Evolutionary conservation across 1,140 invertebrate genomes (phyloP), one percentile per base, ranked within the genome.

Genomic region (Tribolium castaneum): DNA sequence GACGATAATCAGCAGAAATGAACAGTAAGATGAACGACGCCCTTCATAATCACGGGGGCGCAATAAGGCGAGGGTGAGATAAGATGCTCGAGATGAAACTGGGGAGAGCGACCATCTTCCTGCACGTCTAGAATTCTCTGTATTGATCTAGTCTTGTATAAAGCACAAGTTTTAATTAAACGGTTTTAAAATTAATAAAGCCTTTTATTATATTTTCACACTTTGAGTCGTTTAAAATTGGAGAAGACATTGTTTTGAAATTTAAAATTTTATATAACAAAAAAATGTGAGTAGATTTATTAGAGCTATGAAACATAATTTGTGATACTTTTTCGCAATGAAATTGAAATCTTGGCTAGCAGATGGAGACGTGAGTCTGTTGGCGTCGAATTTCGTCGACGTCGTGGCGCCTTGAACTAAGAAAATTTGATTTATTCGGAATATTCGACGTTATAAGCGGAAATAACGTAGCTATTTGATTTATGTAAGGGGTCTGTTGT

Each of bases 341-440:
- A 59, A 71, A 70, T 80, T 72, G 14, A 52, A 50, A 54, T 78
- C 79, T 80, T 76, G 76, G 73, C 72, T 72, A 10, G 22, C 70
- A 81, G 76, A 81, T 81, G 78, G 80, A 77, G 59, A 14, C 66
- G 49, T 22, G 49, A 71, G 75, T 80, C 35, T 34, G 39, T 66
- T 70, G 77, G 78, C 78, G 78, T 81, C 76, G 73, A 74, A 75
- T 79, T 77, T 77, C 78, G 71, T 62, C 80, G 78, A 45, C 80
- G 78, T 72, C 66, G 59, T 35, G 80, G 72, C 78, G 80, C 72
- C 76, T 76, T 49, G 16, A 79, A 79, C 75, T 79, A 79, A 81
- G 80, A 81, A 81, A 81, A 66, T 54, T 22, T 79, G 77, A 81
- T 81, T 81, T 81, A 81, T 74, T 66, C 35, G 5, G 39, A 70